Conservation (phyloP, 2,888 invertebrate genomes). For the Dastarcus helophoroides region DNA sequence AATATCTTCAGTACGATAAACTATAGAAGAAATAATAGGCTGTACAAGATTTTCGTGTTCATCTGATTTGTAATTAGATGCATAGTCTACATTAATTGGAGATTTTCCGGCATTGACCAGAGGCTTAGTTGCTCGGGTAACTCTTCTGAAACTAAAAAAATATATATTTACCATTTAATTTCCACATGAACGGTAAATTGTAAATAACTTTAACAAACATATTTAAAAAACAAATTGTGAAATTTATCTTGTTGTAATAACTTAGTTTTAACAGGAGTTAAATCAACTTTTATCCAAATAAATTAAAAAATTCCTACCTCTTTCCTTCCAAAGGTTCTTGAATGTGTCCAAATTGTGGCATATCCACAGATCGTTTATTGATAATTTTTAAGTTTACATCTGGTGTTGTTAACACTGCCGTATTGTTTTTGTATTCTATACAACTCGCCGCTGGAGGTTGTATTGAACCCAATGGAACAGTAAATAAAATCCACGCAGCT, state of each 20-base stretch:
- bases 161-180: too few relatives aligned
- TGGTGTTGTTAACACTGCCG: slow-evolving; percentile 52
- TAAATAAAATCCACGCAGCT: slow-evolving; percentile 93
- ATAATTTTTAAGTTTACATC: slow-evolving; percentile 36
- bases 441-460: slow-evolving; percentile 90
- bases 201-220: too few relatives aligned
- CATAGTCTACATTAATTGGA: slow-evolving; percentile 65
- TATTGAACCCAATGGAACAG: slow-evolving; percentile 88
- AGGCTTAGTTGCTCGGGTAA: slow-evolving; percentile 34
- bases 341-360: slow-evolving; percentile 9
- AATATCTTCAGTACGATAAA: slow-evolving; percentile 81
- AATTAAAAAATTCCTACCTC: too few relatives aligned
- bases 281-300: too few relatives aligned
- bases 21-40: slow-evolving; percentile 87
- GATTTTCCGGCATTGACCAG: slow-evolving; percentile 46
- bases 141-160: slow-evolving; percentile 27
- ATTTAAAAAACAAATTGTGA: too few relatives aligned
- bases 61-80: slow-evolving; percentile 60
- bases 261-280: too few relatives aligned
- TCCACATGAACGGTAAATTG: too few relatives aligned
- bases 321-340: too few relatives aligned
- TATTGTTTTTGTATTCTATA: slow-evolving; percentile 52
- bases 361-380: slow-evolving; percentile 40
- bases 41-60: slow-evolving; percentile 68
- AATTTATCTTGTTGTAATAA: too few relatives aligned